phyloP scores from a whole-genome alignment of 2,797 vertebrate genomes.

The Pipistrellus pygmaeus region DNA sequence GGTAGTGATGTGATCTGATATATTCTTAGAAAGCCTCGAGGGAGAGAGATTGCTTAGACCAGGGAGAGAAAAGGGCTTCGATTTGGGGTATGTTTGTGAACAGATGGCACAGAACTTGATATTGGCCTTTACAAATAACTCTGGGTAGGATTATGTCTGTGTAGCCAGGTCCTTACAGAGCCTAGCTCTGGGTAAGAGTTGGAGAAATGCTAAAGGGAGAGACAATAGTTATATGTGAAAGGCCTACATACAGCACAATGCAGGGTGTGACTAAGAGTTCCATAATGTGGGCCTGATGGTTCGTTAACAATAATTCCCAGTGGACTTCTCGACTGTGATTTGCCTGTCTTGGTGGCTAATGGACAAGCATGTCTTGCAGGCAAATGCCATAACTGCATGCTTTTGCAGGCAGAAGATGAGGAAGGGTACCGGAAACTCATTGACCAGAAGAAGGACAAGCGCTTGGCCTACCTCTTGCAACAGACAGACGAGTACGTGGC shows the following conservation, averaged over 20 bases:
- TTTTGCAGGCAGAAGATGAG: constrained; percentile 94
- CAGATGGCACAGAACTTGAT: background rate
- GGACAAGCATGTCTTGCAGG: rapidly evolving
- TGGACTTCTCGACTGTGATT: background rate
- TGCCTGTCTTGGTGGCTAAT: too few relatives aligned
- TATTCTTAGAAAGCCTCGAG: background rate
- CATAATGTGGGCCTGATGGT: too few relatives aligned
- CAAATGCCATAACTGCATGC: rapidly evolving
- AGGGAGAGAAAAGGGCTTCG: background rate
- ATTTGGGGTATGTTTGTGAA: background rate
- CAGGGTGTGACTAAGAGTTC: rapidly evolving
- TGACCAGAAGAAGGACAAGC: constrained; percentile 99
- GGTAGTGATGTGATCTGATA: background rate
- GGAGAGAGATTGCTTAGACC: background rate
- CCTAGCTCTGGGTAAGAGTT: too few relatives aligned
- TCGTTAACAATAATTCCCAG: background rate
- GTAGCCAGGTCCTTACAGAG: background rate
- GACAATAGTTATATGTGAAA: rapidly evolving
- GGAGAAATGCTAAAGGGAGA: background rate
- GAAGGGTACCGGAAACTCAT: constrained; percentile 98
- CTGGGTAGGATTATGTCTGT: background rate
- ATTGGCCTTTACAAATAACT: background rate
- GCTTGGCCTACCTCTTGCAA: constrained; percentile 96
- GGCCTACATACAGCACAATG: rapidly evolving
- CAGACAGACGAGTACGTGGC: constrained; percentile 98